A percentile compares a stretch with the other conserved stretches of the same genome.
These are phyloP conservation scores for Malurus melanocephalus DNA, from an alignment of 2,113 vertebrate species.

Conservation along the genomic window DNA sequence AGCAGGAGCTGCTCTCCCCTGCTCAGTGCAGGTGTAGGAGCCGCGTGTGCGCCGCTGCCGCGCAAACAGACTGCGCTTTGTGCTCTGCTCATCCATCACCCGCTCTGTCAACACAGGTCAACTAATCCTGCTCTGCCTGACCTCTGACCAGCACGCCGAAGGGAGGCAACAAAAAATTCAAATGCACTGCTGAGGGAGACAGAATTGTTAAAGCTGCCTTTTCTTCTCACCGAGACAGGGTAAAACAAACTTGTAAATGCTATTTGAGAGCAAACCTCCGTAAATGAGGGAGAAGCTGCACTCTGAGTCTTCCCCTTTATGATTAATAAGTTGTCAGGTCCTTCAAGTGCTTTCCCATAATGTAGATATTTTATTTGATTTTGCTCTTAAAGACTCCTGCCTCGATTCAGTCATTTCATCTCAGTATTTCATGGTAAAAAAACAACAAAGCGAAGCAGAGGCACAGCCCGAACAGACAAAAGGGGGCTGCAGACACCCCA, in stretches of 20 bases:
- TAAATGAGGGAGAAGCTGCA: slow-evolving; percentile 1
- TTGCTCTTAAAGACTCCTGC: slow-evolving; percentile 19
- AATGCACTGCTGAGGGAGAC: slow-evolving; percentile 57
- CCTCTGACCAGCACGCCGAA: slow-evolving; percentile 51
- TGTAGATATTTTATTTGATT: neutral
- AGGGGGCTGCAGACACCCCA: neutral
- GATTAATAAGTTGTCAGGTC: slow-evolving; percentile 23
- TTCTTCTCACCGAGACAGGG: slow-evolving; percentile 13
- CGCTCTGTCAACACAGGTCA: slow-evolving; percentile 69
- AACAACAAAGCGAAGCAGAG: neutral
- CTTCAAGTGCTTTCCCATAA: neutral
- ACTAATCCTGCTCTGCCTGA: slow-evolving; percentile 54
- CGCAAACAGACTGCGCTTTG: slow-evolving; percentile 42
- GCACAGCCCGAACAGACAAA: slow-evolving; percentile 5
- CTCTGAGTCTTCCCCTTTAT: neutral
- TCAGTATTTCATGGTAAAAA: neutral
- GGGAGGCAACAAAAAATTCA: slow-evolving; percentile 49
- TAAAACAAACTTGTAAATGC: slow-evolving; percentile 54
- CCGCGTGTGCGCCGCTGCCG: neutral
- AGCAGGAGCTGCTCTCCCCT: neutral
- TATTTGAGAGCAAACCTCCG: slow-evolving; percentile 10
- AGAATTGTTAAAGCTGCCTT: slow-evolving; percentile 58
- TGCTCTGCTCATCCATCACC: slow-evolving; percentile 70
- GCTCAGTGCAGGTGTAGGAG: neutral
- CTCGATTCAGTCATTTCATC: neutral